Evolutionary conservation across 2,888 invertebrate species (phyloP), one percentile per base, ranked within the genome.

Genomic region (Hesperia comma): DNA sequence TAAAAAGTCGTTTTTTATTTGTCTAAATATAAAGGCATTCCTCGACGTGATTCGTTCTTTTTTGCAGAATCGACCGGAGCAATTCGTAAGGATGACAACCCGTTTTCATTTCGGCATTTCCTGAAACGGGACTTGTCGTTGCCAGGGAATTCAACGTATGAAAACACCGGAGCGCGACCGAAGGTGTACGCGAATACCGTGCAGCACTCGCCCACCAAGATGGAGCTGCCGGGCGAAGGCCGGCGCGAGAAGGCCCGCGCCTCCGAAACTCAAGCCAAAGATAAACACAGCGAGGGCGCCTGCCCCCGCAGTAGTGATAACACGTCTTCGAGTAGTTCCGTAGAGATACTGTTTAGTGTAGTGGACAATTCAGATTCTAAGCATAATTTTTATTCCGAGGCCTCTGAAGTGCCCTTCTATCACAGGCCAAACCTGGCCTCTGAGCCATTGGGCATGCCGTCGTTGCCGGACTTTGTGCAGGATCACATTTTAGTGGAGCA

Each of bases 61-160:
- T 75, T 90, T 87, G 68, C 87, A 88, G 85, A 87, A 81, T 88
- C 88, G 64, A 84, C 89, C 68, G 93, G 93, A 21, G 85, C 85
- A 40, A 84, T 91, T 69, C 91, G 93, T 61, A 93, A 94, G 74
- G 96, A 96, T 79, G 96, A 96, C 74, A 96, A 96, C 86, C 95
- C 96, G 3, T 96, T 97, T 86, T 97, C 97, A 64, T 97, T 97
- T 78, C 96, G 97, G 82, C 97, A 97, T 83, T 97, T 97, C 83
- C 86, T 97, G 74, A 95, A 95, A 80, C 94, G 95, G 75, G 95
- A 95, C 76, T 80, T 92, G 54, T 93, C 92, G 71, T 78, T 93
- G 74, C 93, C 93, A 69, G 92, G 92, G 72, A 90, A 92, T 70
- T 92, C 92, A 33, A 95, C 94, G 71, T 95, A 95, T 80, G 94